These are phyloP conservation scores for Sepioteuthis lessoniana DNA, from an alignment of 2,888 invertebrate species.

Conservation along the genomic window DNA sequence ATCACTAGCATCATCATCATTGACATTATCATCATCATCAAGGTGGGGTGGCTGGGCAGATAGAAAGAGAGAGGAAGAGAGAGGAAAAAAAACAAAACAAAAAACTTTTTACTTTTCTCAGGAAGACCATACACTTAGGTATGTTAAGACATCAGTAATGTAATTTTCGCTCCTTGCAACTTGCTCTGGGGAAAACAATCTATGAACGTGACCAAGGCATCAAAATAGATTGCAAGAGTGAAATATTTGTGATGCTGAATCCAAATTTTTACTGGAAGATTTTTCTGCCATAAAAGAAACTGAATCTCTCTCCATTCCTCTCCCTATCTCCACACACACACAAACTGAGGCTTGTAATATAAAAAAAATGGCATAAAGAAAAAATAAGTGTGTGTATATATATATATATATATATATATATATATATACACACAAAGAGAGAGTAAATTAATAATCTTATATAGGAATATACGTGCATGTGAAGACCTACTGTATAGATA, in stretches of 20 bases:
- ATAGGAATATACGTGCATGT: too few relatives aligned
- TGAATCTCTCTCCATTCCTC: background rate
- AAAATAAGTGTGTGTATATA: background rate
- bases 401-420: too few relatives aligned
- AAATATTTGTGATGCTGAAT: constrained; percentile 33
- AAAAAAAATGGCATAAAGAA: background rate
- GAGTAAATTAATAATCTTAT: too few relatives aligned
- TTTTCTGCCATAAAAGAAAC: constrained; percentile 5
- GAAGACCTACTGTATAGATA: too few relatives aligned
- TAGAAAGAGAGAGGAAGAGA: background rate
- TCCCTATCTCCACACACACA: background rate
- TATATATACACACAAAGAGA: too few relatives aligned
- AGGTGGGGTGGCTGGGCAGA: background rate
- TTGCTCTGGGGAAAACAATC: constrained; percentile 33
- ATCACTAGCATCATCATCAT: constrained; percentile 39
- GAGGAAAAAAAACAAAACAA: background rate
- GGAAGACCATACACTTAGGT: constrained; percentile 33
- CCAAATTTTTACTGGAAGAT: constrained; percentile 33
- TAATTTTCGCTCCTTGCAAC: constrained; percentile 33
- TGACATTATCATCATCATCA: background rate
- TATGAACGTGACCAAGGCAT: constrained; percentile 33
- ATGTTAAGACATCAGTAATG: constrained; percentile 23
- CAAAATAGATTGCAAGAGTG: constrained; percentile 33
- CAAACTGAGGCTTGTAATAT: background rate
- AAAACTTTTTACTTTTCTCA: constrained; percentile 25